Evolutionary conservation across 2,888 invertebrate species (phyloP).

Genomic region (Oxystoma pomonae): DNA sequence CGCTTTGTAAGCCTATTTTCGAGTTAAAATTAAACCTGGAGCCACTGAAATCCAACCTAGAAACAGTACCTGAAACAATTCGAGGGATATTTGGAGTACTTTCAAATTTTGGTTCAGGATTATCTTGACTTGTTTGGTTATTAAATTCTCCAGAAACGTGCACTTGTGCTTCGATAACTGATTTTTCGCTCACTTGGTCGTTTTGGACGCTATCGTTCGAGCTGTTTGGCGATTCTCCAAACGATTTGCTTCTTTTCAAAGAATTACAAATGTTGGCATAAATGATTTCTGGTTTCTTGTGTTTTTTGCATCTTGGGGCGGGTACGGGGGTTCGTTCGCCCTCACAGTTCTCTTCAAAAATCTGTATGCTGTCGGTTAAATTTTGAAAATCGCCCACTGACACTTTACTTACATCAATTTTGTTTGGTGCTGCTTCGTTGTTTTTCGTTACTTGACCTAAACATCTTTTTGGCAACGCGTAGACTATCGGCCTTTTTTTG

Average conservation of each 20-base stretch:
- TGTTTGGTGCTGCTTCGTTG: constrained; percentile 13
- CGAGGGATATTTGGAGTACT: background rate
- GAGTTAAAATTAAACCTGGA: background rate
- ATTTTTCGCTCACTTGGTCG: constrained; percentile 30
- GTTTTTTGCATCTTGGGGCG: constrained; percentile 52
- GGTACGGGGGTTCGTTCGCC: constrained; percentile 50
- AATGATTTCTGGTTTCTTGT: constrained; percentile 36
- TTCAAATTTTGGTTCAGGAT: constrained; percentile 7
- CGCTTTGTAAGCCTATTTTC: background rate
- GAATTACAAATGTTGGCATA: constrained; percentile 38
- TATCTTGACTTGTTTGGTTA: background rate
- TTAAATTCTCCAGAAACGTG: constrained; percentile 27
- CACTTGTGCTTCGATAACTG: constrained; percentile 38
- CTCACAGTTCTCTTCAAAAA: constrained; percentile 49
- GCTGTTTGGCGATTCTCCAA: constrained; percentile 21
- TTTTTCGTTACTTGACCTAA: constrained; percentile 28
- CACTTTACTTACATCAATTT: constrained; percentile 39
- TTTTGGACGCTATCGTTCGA: constrained; percentile 35
- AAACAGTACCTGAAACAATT: background rate
- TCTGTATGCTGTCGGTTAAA: constrained; percentile 63
- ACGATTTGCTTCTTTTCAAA: constrained; percentile 27
- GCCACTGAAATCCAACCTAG: background rate
- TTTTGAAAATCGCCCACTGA: constrained; percentile 56
- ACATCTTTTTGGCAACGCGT: constrained; percentile 42
- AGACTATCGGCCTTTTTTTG: constrained; percentile 43